Conservation (phyloP, 2,797 vertebrate species). For the Babyrousa celebensis region DNA sequence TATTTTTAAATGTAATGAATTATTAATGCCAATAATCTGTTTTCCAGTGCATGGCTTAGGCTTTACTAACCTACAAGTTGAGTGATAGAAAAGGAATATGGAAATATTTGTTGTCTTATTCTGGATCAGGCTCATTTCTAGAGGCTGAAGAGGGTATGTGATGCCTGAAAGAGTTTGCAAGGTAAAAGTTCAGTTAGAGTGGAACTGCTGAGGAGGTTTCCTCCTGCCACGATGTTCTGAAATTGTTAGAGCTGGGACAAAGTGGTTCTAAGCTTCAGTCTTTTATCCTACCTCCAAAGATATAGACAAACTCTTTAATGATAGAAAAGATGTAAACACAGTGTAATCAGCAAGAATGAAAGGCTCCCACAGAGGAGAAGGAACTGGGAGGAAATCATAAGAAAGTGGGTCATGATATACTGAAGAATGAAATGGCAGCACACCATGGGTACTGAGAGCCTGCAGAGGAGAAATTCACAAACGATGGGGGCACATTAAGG, state of each 20-base stretch:
- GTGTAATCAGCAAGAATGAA: neutral
- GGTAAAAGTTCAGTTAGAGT: neutral
- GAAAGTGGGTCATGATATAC: neutral
- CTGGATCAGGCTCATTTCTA: neutral
- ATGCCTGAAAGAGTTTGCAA: neutral
- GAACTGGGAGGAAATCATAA: neutral
- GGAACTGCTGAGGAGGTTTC: neutral
- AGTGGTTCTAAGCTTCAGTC: neutral
- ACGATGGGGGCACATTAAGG: neutral
- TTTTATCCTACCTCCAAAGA: neutral
- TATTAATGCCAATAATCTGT: conserved; percentile 32
- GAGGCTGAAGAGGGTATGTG: neutral
- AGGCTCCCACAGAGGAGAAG: neutral
- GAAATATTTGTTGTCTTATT: neutral
- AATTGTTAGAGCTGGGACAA: neutral
- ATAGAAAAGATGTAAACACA: neutral
- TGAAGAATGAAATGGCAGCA: neutral
- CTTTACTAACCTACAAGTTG: neutral
- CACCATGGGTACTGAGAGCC: fast-evolving
- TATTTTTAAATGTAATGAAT: conserved; percentile 7
- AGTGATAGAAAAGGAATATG: neutral
- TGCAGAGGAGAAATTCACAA: fast-evolving
- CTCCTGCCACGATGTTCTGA: neutral
- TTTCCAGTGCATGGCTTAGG: neutral
- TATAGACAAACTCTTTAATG: neutral